Conservation (phyloP, 23 tunicate species). For the Diplosoma virens region DNA sequence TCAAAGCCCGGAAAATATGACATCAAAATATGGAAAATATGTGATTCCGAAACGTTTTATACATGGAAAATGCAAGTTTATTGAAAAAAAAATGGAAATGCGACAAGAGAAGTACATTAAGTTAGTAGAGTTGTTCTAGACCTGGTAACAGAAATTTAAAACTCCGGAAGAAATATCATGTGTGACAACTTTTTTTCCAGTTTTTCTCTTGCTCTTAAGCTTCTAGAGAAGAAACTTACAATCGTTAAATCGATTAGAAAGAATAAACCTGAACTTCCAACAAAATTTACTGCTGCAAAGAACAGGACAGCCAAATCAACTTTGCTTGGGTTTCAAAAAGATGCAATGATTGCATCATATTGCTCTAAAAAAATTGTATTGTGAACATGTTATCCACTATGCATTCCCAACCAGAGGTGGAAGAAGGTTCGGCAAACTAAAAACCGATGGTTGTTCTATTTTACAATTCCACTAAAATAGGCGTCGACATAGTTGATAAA, state of each 20-base stretch:
- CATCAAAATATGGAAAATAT: slow-evolving; percentile 33
- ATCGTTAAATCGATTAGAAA: neutral
- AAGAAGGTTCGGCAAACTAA: neutral
- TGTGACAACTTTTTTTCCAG: slow-evolving; percentile 27
- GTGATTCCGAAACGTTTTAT: slow-evolving; percentile 24
- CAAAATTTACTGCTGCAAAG: slow-evolving; percentile 7
- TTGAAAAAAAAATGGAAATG: slow-evolving; percentile 9
- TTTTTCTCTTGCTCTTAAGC: slow-evolving; percentile 1
- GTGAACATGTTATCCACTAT: slow-evolving; percentile 14
- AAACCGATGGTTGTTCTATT: slow-evolving; percentile 14
- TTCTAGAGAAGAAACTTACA: slow-evolving; percentile 7
- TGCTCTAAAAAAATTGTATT: slow-evolving; percentile 8
- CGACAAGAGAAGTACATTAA: slow-evolving; percentile 20
- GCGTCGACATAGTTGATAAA: slow-evolving; percentile 9
- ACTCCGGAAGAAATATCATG: slow-evolving; percentile 19
- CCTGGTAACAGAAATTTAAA: slow-evolving; percentile 19
- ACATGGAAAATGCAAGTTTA: slow-evolving; percentile 36
- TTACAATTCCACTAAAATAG: slow-evolving; percentile 17
- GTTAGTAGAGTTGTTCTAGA: slow-evolving; percentile 22
- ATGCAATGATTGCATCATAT: slow-evolving; percentile 14
- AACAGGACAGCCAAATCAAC: neutral
- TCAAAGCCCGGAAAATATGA: slow-evolving; percentile 30
- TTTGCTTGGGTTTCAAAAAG: slow-evolving; percentile 19
- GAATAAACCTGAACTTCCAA: slow-evolving; percentile 28
- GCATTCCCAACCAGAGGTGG: neutral